Evolutionary conservation across 2,888 invertebrate species (phyloP), one percentile per base, ranked within the genome.

Genomic region (Herminia tarsipennalis): DNA sequence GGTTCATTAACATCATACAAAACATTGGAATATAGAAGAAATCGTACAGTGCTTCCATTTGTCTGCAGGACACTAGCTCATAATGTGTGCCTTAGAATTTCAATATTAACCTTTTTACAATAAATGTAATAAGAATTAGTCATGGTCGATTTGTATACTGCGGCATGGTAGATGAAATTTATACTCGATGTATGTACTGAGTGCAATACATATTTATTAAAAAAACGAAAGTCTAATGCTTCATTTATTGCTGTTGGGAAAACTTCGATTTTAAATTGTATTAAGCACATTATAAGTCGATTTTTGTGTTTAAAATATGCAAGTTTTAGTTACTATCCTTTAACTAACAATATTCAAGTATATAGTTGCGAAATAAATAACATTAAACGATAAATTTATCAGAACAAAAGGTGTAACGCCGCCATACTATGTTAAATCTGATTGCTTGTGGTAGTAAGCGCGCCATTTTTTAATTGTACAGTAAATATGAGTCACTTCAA

Each of bases 401-500:
- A 64, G 70, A 80, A 76, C 75, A 77, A 76, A 73, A 55, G 56
- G 73, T 69, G 76, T 73, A 71, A 70, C 71, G 71, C 70, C 72
- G 73, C 73, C 69, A 67, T 75, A 72, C 70, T 67, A 59, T 68
- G 63, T 66, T 56, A 65, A 53, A 48, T 35, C 53, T 49, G 55
- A 61, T 58, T 48, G 52, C 72, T 68, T 69, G 57, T 47, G 63
- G 66, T 56, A 46, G 62, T 30, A 42, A 64, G 56, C 64, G 48
- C 48, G 51, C 49, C 39, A 33, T 50, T 56, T 61, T 69, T 68
- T 69, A 76, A 65, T 78, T 87, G 88, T 88, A 89, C 86, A 88
- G 87, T 88, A 83, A 77, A 78, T 83, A 83, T 77, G 81, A 89
- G 90, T 90, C 89, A 90, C 78, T 84, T 86, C 84, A 86, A 36